Base-by-base conservation (phyloP, 1,140 invertebrate genomes). In the Neodiprion pinetum region DNA sequence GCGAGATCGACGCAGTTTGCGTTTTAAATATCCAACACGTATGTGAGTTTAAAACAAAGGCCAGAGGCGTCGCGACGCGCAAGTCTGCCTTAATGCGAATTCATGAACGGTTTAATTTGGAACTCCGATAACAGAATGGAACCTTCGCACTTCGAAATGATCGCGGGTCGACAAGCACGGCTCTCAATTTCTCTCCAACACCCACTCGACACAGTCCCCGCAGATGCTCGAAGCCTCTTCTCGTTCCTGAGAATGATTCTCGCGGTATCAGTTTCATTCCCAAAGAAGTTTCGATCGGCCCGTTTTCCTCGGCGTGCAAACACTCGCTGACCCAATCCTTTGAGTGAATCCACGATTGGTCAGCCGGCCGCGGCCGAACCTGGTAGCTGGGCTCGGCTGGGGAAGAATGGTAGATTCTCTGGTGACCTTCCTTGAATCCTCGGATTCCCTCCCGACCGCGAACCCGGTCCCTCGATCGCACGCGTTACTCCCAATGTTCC, bases 401-500 rank as follows among this genome's bases (percentile, higher is more conserved):
- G 8, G 21, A 69, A 23, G 67, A 21, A 69, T 21, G 21, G 21
- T 65, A 23, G 7, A 69, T 69, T 69, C 67, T 69, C 23, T 69
- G 17, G 67, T 47, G 21, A 23, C 11, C 11, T 23, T 12, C 67
- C 40, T 69, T 9, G 40, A 47, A 23, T 47, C 67, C 67, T 69
- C 23, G 23, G 17, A 47, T 47, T 61, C 73, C 50, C 68, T 71
- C 68, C 28, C 53, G 72, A 74, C 65, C 72, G 48, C 67, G 72
- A 48, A 61, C 11, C 53, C 23, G 53, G 11, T 61, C 53, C 53
- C n/a, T 61, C 53, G 53, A 61, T 61, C 11, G 53, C 12, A 23
- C 73, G 74, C 76, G 78, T 71, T 68, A 71, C 72, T 79, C 74
- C 28, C 81, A 78, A 77, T 79, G 81, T 80, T 81, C 81, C 80